A percentile compares a stretch with the other conserved stretches of the same genome.
Conservation (phyloP, 2,113 vertebrate genomes). For the Hemichromis elongatus region DNA sequence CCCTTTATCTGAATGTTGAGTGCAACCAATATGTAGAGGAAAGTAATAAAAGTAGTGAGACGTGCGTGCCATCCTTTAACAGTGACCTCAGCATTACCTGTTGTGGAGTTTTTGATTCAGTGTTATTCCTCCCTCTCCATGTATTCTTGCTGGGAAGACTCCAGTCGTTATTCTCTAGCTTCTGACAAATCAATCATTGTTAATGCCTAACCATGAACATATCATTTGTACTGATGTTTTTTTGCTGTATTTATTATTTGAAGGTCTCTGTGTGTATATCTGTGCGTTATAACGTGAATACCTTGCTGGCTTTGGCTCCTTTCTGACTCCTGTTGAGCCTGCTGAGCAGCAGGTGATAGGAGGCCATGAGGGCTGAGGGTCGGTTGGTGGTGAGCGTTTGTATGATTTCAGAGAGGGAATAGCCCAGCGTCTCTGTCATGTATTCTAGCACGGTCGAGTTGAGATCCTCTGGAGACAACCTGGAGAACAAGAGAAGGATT, state of each 20-base stretch:
- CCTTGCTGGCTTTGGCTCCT: slow-evolving; percentile 66
- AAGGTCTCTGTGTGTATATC: background rate
- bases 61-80: background rate
- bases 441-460: slow-evolving; percentile 74
- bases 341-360: slow-evolving; percentile 79
- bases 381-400: slow-evolving; percentile 75
- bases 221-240: fast-evolving
- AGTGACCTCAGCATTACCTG: slow-evolving; percentile 66
- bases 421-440: slow-evolving; percentile 74
- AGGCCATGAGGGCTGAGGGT: slow-evolving; percentile 78
- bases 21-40: background rate
- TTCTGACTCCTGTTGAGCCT: slow-evolving; percentile 75
- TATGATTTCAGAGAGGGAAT: slow-evolving; percentile 72
- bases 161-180: slow-evolving; percentile 73
- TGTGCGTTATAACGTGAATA: background rate
- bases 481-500: slow-evolving; percentile 25
- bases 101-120: slow-evolving; percentile 76
- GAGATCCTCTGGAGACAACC: slow-evolving; percentile 72
- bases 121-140: slow-evolving; percentile 75
- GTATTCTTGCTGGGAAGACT: slow-evolving; percentile 79
- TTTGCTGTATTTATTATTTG: fast-evolving
- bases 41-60: background rate
- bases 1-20: background rate
- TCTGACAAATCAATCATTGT: slow-evolving; percentile 53
- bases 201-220: background rate